Base-by-base conservation (phyloP, 2,797 vertebrate species). In the Rhinophrynus dorsalis region DNA sequence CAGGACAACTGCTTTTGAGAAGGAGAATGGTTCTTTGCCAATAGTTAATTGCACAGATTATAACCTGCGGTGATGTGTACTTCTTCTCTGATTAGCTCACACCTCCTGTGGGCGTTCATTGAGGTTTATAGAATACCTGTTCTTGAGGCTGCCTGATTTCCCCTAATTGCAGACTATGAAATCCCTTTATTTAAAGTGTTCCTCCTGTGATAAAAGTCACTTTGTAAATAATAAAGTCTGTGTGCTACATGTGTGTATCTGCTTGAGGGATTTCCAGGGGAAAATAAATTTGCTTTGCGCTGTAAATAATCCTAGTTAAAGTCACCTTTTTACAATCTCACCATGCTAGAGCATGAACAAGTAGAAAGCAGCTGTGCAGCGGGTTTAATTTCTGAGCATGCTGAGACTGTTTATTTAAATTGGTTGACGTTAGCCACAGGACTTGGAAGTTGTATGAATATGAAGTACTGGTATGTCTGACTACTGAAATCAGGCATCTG, bases 281-380 rank as follows among this genome's bases (percentile, higher is more conserved):
- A 71, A 72, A 57, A 57, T 60, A 60, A 44, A 73, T 45, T 60
- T 44, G 54, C 55, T 59, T 52, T 59, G 23, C 37, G 47, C 45
- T 66, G 62, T 73, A 67, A 66, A 73, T 66, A 66, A 54, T 60
- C 55, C 70, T 54, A 52, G 55, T 66, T 60, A 73, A 73, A 65
- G 47, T 73, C 62, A 66, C 62, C 62, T 73, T 66, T 70, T 65
- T 72, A 66, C 61, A 59, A 30, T 45, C 45, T 52, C 30, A 26
- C 44, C 42, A 58, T 51, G 32, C 52, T 57, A 40, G 8, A 57
- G 52, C 55, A 56, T 24, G 60, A 50, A 58, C 51, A 58, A 72
- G 40, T 38, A 40, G 52, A 58, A 72, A 33, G 44, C 69, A 72
- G 54, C 69, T 72, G 69, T 72, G 61, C 54, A 40, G 29, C 33